Percentiles rank a stretch among this genome's conserved stretches.
phyloP scores from a whole-genome alignment of 1,140 invertebrate species.

The Chionoecetes opilio region DNA sequence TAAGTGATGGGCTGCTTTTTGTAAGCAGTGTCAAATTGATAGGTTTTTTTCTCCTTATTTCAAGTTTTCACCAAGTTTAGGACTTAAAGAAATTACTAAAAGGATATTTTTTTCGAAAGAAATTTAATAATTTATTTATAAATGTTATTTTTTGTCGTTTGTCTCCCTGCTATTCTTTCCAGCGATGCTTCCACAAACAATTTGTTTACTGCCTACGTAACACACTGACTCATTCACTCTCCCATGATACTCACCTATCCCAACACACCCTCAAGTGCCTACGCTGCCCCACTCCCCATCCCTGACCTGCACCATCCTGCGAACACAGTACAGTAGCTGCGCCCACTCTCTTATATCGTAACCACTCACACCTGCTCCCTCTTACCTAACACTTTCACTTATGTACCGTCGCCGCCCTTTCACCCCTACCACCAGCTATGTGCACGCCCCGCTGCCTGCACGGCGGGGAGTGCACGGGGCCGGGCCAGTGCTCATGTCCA shows the following conservation, averaged over 20 bases:
- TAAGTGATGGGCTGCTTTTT: too few relatives aligned
- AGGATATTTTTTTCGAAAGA: not conserved
- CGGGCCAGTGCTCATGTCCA: constrained; percentile 66
- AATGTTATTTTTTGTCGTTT: not conserved
- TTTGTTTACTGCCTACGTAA: too few relatives aligned
- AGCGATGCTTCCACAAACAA: not conserved
- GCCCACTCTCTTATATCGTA: not conserved
- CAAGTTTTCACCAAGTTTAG: too few relatives aligned
- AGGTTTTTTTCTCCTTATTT: too few relatives aligned
- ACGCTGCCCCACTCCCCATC: not conserved
- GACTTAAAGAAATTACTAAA: too few relatives aligned
- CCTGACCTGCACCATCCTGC: not conserved
- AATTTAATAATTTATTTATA: not conserved
- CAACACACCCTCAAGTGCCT: not conserved
- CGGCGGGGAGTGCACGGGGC: constrained; percentile 72
- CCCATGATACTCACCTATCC: not conserved
- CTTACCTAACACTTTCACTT: too few relatives aligned
- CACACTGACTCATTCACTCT: not conserved
- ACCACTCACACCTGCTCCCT: not conserved
- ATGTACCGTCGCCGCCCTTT: not conserved
- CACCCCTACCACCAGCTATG: constrained; percentile 53
- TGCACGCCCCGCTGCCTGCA: constrained; percentile 67
- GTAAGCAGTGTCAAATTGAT: too few relatives aligned
- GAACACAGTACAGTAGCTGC: too few relatives aligned
- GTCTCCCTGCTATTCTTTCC: not conserved